A percentile compares a stretch with the other conserved stretches of the same genome.
Conservation (phyloP, 2,797 vertebrate genomes). For the Amphiprion clarkii region DNA sequence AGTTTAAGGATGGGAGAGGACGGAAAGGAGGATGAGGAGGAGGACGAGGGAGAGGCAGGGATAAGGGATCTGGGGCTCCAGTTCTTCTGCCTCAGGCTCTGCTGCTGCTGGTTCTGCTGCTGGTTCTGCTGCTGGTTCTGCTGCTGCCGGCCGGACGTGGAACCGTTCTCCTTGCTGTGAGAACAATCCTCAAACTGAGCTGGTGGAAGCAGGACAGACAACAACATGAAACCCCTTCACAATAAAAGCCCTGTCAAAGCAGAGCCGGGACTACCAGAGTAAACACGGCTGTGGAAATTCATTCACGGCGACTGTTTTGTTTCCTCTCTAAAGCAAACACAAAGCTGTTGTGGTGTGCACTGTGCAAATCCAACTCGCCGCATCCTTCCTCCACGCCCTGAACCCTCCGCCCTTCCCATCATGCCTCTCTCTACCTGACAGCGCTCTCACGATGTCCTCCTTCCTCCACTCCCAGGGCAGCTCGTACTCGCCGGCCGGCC, state of each 20-base stretch:
- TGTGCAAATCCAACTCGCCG: slow-evolving; percentile 60
- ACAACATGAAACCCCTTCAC: slow-evolving; percentile 38
- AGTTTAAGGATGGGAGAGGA: slow-evolving; percentile 78
- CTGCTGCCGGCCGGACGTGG: slow-evolving; percentile 56
- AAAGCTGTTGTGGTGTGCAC: slow-evolving; percentile 57
- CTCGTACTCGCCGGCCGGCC: slow-evolving; percentile 92
- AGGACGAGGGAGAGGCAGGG: slow-evolving; percentile 66
- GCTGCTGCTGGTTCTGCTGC: slow-evolving; percentile 27
- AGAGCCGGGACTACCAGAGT: slow-evolving; percentile 50
- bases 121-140: slow-evolving; percentile 47
- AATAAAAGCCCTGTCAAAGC: slow-evolving; percentile 49
- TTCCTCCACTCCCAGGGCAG: slow-evolving; percentile 99
- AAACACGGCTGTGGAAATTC: slow-evolving; percentile 66
- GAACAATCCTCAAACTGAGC: slow-evolving; percentile 93
- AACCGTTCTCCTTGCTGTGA: slow-evolving; percentile 85
- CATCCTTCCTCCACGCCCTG: slow-evolving; percentile 72
- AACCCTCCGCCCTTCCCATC: slow-evolving; percentile 50
- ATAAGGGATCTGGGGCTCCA: slow-evolving; percentile 92
- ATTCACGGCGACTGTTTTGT: slow-evolving; percentile 61
- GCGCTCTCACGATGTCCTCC: slow-evolving; percentile 93
- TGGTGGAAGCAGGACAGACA: slow-evolving; percentile 72
- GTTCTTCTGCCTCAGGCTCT: slow-evolving; percentile 89
- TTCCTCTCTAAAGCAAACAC: slow-evolving; percentile 68
- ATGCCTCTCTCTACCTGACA: slow-evolving; percentile 87
- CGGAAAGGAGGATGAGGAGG: slow-evolving; percentile 72